Percentiles rank a stretch among this genome's conserved stretches.
These are phyloP conservation scores for Plebejus anna DNA, from an alignment of 2,888 invertebrate genomes.

Conservation along the genomic window DNA sequence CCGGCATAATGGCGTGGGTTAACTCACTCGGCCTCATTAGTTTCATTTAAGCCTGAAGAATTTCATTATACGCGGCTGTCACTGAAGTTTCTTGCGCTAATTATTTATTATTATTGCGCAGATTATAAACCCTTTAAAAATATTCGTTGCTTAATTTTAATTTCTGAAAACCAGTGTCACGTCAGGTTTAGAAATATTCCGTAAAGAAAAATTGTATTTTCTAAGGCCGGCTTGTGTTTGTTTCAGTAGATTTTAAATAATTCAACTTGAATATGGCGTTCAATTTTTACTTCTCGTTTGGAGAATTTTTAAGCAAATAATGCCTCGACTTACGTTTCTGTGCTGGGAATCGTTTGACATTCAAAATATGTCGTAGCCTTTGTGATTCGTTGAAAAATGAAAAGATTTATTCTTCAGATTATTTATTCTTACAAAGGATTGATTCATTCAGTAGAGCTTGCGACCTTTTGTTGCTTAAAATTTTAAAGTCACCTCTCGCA, in stretches of 20 bases:
- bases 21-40: slow-evolving; percentile 10
- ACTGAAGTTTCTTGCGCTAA: slow-evolving; percentile 6
- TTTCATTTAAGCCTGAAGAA: slow-evolving; percentile 13
- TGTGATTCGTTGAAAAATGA: slow-evolving; percentile 26
- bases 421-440: slow-evolving; percentile 20
- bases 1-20: slow-evolving; percentile 9
- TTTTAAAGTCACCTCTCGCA: background rate
- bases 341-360: slow-evolving; percentile 25
- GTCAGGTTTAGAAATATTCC: background rate
- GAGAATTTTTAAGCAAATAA: slow-evolving; percentile 16
- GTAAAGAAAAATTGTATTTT: background rate
- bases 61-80: slow-evolving; percentile 5
- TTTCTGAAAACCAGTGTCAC: background rate
- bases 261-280: background rate
- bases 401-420: slow-evolving; percentile 23
- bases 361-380: slow-evolving; percentile 25
- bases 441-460: slow-evolving; percentile 22
- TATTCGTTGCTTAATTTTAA: background rate
- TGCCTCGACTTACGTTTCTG: slow-evolving; percentile 15
- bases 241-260: background rate
- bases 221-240: background rate
- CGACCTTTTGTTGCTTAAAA: slow-evolving; percentile 24
- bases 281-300: slow-evolving; percentile 1
- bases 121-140: background rate
- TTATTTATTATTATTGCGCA: background rate